Base-by-base conservation (phyloP, 1,140 invertebrate genomes). In the Melipona quadrifasciata region DNA sequence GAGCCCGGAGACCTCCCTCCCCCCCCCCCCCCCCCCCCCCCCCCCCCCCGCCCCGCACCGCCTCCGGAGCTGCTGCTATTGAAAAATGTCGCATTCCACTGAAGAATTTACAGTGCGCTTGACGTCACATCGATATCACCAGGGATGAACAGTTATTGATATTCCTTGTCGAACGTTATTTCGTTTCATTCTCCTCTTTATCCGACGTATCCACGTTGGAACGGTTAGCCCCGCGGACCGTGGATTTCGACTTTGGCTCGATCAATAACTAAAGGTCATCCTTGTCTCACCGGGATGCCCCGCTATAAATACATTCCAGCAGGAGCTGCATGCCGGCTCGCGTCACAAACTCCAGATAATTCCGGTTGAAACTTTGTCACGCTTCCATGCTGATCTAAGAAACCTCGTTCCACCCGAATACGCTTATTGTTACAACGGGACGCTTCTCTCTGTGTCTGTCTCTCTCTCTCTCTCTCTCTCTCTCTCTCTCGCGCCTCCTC, bases 81-180 rank as follows among this genome's bases (percentile, higher is more conserved):
- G 75, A 58, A 64, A 64, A 61, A 58, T 71, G 68, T 53, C 76
- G 21, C 27, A 2, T 53, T 58, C 77, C 34, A 34, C 2, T 27
- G 76, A 71, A 84, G 76, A 71, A 79, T 77, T 61, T 61, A 39
- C 82, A 19, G 14, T 34, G 12, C 61, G 76, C 61, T 34, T 67
- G 47, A 55, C 64, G 77, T 68, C 64, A 21, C 31, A 55, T 79
- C 77, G 47, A 79, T 70, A 55, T 53, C 77, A 4, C 47, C 11
- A 14, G 31, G 77, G 31, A 68, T 53, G 51, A 79, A 79, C 64
- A 19, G 51, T 79, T 79, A 68, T 68, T 34, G 77, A 79, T 79
- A 79, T 79, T 39, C 77, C 14, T 68, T 39, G 14, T 67, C 64
- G 16, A 34, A 34, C 8, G 34, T 51, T 68, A 34, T 79, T 68